A percentile compares a stretch with the other conserved stretches of the same genome.
phyloP scores from a whole-genome alignment of 2,113 vertebrate species.

The Ctenomys sociabilis region DNA sequence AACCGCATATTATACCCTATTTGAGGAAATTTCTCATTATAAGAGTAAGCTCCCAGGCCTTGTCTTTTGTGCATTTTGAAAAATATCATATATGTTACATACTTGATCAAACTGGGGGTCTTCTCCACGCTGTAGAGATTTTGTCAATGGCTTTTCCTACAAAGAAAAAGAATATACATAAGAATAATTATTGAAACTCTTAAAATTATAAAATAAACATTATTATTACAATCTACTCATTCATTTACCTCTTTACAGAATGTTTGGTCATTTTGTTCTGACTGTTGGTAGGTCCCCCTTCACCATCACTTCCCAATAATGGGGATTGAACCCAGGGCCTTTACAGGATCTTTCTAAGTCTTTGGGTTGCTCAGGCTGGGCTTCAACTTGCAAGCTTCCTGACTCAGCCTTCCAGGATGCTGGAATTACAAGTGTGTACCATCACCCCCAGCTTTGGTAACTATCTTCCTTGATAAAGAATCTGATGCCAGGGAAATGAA shows the following conservation, averaged over 20 bases:
- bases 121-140: slow-evolving; percentile 97
- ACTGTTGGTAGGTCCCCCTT: not conserved
- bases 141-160: slow-evolving; percentile 97
- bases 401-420: not conserved
- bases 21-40: not conserved
- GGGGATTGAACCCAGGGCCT: not conserved
- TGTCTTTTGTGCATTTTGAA: not conserved
- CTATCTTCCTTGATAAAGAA: not conserved
- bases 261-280: not conserved
- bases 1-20: not conserved
- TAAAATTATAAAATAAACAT: not conserved
- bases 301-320: not conserved
- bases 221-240: not conserved
- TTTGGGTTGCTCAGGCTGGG: not conserved
- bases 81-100: slow-evolving; percentile 78
- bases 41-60: not conserved
- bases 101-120: slow-evolving; percentile 99
- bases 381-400: not conserved
- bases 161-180: slow-evolving; percentile 71
- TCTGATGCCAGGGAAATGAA: not conserved
- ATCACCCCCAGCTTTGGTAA: not conserved
- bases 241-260: not conserved
- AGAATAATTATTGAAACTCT: slow-evolving; percentile 29
- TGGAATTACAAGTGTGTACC: not conserved
- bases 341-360: not conserved